phyloP scores from a whole-genome alignment of 2,113 vertebrate genomes.

The Rhabdomys dilectus region DNA sequence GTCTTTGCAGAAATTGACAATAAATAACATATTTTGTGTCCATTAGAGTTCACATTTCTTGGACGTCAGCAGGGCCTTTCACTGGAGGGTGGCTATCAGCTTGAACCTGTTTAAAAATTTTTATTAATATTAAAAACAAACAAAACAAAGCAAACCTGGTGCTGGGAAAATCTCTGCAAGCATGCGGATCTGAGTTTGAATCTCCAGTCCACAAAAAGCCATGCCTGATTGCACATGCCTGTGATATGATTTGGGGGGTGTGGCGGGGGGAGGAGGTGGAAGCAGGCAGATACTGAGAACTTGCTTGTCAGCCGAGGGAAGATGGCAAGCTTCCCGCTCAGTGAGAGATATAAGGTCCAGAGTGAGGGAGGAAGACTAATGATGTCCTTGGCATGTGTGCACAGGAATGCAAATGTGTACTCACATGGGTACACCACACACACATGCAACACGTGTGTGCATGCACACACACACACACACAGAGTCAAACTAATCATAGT shows the following conservation, averaged over 20 bases:
- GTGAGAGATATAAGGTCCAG: not conserved
- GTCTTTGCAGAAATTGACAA: constrained; percentile 92
- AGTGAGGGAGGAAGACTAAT: not conserved
- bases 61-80: not conserved
- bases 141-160: no score
- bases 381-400: not conserved
- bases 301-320: not conserved
- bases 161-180: not conserved
- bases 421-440: not conserved
- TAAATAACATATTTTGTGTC: constrained; percentile 94
- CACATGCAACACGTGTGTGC: not conserved
- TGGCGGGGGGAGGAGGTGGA: not conserved
- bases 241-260: not conserved
- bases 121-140: not conserved
- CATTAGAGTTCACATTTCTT: constrained; percentile 54
- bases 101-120: not conserved
- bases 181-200: not conserved
- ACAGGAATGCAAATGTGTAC: not conserved
- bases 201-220: not conserved
- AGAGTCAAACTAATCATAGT: not conserved
- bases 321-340: not conserved
- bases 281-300: not conserved
- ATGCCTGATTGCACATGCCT: not conserved
- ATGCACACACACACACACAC: not conserved
- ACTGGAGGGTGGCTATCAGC: not conserved